These are phyloP conservation scores for Lacanobia wlatinum DNA, from an alignment of 2,888 invertebrate species.

Conservation along the genomic window DNA sequence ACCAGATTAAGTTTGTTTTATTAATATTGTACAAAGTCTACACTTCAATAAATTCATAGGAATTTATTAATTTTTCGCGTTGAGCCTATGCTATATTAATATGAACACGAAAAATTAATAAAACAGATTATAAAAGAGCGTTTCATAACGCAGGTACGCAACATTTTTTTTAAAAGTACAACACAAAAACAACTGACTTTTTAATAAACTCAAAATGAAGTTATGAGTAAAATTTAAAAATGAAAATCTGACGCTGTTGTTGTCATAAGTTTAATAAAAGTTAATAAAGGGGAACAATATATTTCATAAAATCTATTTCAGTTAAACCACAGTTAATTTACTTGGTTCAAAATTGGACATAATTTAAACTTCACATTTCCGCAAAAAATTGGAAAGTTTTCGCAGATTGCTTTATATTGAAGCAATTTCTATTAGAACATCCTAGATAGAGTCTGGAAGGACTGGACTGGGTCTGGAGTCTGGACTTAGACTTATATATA, in stretches of 20 bases:
- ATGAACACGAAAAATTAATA: neutral
- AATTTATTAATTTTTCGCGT: too few species aligned
- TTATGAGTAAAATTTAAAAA: slow-evolving; percentile 3
- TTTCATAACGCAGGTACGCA: neutral
- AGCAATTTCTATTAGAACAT: too few species aligned
- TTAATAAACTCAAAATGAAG: slow-evolving; percentile 18
- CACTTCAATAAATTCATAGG: neutral
- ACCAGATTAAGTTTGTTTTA: neutral
- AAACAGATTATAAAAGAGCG: neutral
- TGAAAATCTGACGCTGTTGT: neutral
- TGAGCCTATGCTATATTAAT: neutral
- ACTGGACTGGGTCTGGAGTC: too few species aligned
- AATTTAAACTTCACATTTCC: neutral
- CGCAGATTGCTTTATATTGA: too few species aligned
- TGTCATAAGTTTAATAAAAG: neutral
- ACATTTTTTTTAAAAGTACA: neutral
- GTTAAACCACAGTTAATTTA: neutral
- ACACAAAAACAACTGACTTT: neutral
- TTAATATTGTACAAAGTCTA: neutral
- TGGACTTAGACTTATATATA: too few species aligned
- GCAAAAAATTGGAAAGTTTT: too few species aligned
- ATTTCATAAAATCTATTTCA: neutral
- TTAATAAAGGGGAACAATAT: neutral
- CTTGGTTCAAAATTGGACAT: neutral
- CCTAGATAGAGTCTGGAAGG: too few species aligned